Base-by-base conservation (phyloP, 2,113 vertebrate species). In the Piprites chloris region DNA sequence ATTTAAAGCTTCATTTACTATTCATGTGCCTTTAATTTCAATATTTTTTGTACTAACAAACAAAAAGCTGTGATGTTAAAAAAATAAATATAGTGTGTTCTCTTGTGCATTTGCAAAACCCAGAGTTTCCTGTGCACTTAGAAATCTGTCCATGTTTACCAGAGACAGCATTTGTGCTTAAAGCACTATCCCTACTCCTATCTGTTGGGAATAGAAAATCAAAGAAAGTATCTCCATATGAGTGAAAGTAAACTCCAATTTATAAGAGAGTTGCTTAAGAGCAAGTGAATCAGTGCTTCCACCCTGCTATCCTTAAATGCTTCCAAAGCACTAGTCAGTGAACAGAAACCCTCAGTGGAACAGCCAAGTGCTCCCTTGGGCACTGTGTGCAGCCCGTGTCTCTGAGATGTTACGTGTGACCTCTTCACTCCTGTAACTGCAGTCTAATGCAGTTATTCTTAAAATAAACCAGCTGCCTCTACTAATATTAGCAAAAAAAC, bases 1-100 rank as follows among this genome's bases (percentile, higher is more conserved):
- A 91, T 81, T 90, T 85, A 95, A 95, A 92, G 13, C 21, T 44
- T 90, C 24, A 49, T 92, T 89, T 93, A 92, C 78, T 90, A 92
- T 96, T 86, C 44, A 90, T 78, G 41, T 56, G 37, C 46, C 73
- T 90, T 93, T 84, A 78, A 69, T 49, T 78, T 88, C 73, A 74
- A 22, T 50, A 16, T 12, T 46, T 89, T 94, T 93, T 68, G 28
- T 50, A 53, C 67, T 77, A 89, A 69, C 52, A 94, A 93, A 94
- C 61, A 93, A 92, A 97, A 79, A 94, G 12, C 33, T 83, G 33
- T 41, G 37, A 44, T 46, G 66, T 71, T 92, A 88, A 50, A 68
- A 68, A 85, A 87, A 67, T 85, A 71, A 88, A 72, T 46, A 37
- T 11, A 59, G 19, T 28, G 4, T 11, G 3, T 87, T 88, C 58